These are phyloP conservation scores for Parnassius glacialis DNA, from an alignment of 2,888 invertebrate species.

Conservation along the genomic window DNA sequence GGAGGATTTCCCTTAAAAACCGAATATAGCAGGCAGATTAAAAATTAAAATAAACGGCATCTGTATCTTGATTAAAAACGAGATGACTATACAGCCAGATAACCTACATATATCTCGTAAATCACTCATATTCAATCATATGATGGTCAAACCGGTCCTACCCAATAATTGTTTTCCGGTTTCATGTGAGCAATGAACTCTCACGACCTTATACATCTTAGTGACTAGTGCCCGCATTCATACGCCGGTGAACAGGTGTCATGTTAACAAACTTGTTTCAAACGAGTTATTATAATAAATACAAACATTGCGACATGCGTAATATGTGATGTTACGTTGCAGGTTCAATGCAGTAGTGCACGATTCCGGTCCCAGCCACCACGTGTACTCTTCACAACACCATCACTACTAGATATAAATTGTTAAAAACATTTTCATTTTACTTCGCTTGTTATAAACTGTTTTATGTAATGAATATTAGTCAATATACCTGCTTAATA, in stretches of 20 bases:
- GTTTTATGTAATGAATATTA: constrained; percentile 29
- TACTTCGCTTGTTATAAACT: background rate
- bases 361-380: constrained; percentile 73
- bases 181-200: constrained; percentile 65
- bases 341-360: constrained; percentile 77
- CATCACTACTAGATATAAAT: constrained; percentile 54
- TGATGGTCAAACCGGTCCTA: constrained; percentile 67
- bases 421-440: constrained; percentile 24
- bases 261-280: constrained; percentile 47
- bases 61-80: too few species aligned
- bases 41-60: too few species aligned
- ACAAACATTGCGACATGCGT: constrained; percentile 19
- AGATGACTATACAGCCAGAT: too few species aligned
- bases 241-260: constrained; percentile 45
- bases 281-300: constrained; percentile 21
- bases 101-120: too few species aligned
- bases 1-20: too few species aligned
- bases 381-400: constrained; percentile 66
- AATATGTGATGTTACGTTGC: constrained; percentile 43
- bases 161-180: constrained; percentile 39
- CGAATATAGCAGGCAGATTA: too few species aligned
- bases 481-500: constrained; percentile 21
- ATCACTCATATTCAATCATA: constrained; percentile 43
- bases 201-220: constrained; percentile 47
- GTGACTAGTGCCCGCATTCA: constrained; percentile 36